Conservation (phyloP, 2,888 invertebrate species). For the Clostera curtula region DNA sequence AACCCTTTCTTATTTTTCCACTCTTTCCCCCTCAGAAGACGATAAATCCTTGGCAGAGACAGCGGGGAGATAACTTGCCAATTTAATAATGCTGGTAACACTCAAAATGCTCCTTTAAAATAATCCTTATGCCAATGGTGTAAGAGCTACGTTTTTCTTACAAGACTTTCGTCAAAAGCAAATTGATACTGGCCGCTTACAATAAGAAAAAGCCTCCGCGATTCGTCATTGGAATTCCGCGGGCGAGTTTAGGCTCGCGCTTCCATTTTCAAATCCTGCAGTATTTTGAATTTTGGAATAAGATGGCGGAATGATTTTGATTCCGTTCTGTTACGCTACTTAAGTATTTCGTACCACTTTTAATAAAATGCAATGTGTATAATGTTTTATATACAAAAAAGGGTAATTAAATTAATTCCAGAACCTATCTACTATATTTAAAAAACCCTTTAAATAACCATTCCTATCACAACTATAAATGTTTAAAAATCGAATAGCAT, state of each 20-base stretch:
- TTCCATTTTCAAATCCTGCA: conserved; percentile 54
- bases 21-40: conserved; percentile 64
- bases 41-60: conserved; percentile 72
- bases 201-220: conserved; percentile 71
- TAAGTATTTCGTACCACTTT: conserved; percentile 4
- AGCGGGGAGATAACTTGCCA: conserved; percentile 63
- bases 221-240: conserved; percentile 73
- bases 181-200: conserved; percentile 30
- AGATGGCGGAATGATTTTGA: conserved; percentile 14
- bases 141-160: conserved; percentile 10
- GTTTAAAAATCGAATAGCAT: too few species aligned
- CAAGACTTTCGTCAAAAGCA: conserved; percentile 10
- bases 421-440: too few species aligned
- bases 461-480: too few species aligned
- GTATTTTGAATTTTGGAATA: conserved; percentile 47
- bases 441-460: too few species aligned
- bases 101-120: conserved; percentile 5
- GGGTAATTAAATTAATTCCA: too few species aligned
- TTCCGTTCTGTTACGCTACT: conserved; percentile 9
- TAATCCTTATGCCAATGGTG: neutral
- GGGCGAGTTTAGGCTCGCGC: conserved; percentile 50
- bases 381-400: too few species aligned
- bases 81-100: conserved; percentile 14
- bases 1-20: conserved; percentile 72
- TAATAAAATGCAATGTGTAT: too few species aligned